These are phyloP conservation scores for Megaptera novaeangliae DNA, from an alignment of 2,113 vertebrate genomes.

Conservation along the genomic window DNA sequence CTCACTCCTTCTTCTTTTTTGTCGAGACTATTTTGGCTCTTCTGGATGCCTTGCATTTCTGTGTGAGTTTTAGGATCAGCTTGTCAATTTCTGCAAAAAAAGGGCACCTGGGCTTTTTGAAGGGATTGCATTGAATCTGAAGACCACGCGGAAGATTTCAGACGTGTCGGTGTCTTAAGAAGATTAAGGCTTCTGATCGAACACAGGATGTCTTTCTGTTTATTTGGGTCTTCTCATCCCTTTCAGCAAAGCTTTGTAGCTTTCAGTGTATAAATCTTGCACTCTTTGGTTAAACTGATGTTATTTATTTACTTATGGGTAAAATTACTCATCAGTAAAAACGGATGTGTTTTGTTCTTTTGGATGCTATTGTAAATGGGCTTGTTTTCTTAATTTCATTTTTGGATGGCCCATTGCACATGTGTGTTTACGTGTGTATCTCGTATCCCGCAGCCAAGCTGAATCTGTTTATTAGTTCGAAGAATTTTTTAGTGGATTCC, in stretches of 20 bases:
- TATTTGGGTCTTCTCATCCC: not conserved
- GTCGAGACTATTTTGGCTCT: not conserved
- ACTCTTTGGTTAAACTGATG: not conserved
- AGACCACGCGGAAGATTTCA: too few relatives aligned
- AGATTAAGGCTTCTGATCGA: not conserved
- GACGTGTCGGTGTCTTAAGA: not conserved
- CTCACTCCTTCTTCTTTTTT: too few relatives aligned
- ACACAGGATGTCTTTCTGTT: not conserved
- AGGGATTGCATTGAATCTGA: not conserved
- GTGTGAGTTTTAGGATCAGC: not conserved
- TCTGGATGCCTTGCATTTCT: not conserved
- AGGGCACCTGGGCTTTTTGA: not conserved
- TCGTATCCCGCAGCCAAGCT: not conserved
- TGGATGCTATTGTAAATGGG: fast-evolving
- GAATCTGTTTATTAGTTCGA: not conserved
- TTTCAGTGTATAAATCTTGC: fast-evolving
- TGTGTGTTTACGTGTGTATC: fast-evolving
- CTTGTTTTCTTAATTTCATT: not conserved
- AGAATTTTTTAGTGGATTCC: not conserved
- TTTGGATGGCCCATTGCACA: fast-evolving
- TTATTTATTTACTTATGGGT: too few relatives aligned
- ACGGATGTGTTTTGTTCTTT: not conserved
- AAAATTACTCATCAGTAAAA: too few relatives aligned
- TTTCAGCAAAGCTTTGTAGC: not conserved
- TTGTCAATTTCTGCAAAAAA: not conserved